Evolutionary conservation across 2,113 vertebrate genomes (phyloP).

Genomic region (Alouatta palliata): DNA sequence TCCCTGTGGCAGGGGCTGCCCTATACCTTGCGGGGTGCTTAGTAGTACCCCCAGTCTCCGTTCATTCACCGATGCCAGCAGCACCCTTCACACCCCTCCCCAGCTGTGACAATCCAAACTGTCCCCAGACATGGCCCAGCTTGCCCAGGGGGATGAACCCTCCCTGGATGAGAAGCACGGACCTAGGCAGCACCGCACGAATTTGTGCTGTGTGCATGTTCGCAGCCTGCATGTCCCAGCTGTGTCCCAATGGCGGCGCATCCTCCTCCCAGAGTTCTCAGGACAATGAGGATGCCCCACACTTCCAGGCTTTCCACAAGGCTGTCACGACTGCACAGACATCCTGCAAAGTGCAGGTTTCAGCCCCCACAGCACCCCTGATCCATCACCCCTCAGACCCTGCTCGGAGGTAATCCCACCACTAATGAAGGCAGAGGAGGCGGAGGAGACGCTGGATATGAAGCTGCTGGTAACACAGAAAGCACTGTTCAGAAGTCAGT

Average conservation of each 20-base stretch:
- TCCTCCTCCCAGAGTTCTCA: accelerated
- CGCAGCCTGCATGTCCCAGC: not conserved
- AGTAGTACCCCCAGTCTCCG: not conserved
- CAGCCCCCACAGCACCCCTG: accelerated
- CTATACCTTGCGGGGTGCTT: accelerated
- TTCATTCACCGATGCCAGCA: not conserved
- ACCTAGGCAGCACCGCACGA: accelerated
- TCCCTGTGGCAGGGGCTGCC: no score
- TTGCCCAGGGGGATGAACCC: not conserved
- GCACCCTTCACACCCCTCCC: not conserved
- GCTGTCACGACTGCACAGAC: not conserved
- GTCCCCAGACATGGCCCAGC: not conserved
- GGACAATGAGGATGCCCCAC: accelerated
- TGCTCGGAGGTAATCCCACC: no score
- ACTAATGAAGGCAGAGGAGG: not conserved
- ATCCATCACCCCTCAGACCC: not conserved
- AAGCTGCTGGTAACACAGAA: no score
- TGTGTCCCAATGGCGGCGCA: accelerated
- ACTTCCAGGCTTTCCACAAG: not conserved
- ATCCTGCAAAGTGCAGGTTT: not conserved
- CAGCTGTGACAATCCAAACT: not conserved
- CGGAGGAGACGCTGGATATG: not conserved
- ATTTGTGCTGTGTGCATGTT: not conserved
- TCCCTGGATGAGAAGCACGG: not conserved
- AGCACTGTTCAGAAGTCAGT: no score